Percentiles rank a stretch among this genome's conserved stretches.
phyloP scores from a whole-genome alignment of 2,113 vertebrate species.

The Zosterops hypoxanthus region DNA sequence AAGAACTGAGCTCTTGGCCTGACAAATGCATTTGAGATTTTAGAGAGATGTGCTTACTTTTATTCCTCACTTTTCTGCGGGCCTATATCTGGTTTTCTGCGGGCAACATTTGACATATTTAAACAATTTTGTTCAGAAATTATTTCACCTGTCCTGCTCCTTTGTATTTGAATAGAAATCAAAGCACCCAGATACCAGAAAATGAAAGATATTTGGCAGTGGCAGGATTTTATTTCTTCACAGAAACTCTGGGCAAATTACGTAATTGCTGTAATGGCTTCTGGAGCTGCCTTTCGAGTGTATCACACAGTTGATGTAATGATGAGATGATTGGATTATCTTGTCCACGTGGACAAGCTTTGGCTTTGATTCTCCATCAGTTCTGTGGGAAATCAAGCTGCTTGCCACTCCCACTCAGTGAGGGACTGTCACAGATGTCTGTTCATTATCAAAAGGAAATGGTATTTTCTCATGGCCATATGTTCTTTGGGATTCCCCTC shows the following conservation, averaged over 20 bases:
- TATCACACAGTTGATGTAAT: slow-evolving; percentile 19
- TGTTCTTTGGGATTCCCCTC: neutral
- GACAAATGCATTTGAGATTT: neutral
- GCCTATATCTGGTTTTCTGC: neutral
- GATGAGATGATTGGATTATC: slow-evolving; percentile 39
- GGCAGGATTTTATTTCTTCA: slow-evolving; percentile 38
- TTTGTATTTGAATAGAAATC: neutral
- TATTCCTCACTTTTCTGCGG: neutral
- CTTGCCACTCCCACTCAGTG: neutral
- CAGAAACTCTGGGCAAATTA: slow-evolving; percentile 17
- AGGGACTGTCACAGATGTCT: neutral
- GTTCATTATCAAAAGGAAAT: slow-evolving; percentile 43
- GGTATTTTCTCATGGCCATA: slow-evolving; percentile 14
- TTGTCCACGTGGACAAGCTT: neutral
- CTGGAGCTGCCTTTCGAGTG: slow-evolving; percentile 32
- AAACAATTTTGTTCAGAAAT: neutral
- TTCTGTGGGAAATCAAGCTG: slow-evolving; percentile 55
- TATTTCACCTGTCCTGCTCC: neutral
- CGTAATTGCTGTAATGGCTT: slow-evolving; percentile 3
- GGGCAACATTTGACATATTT: neutral
- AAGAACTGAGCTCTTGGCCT: neutral
- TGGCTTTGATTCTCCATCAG: slow-evolving; percentile 53
- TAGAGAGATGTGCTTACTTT: neutral
- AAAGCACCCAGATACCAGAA: neutral
- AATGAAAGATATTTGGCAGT: neutral